Base-by-base conservation (phyloP, 2,113 vertebrate genomes). In the Osmerus eperlanus region DNA sequence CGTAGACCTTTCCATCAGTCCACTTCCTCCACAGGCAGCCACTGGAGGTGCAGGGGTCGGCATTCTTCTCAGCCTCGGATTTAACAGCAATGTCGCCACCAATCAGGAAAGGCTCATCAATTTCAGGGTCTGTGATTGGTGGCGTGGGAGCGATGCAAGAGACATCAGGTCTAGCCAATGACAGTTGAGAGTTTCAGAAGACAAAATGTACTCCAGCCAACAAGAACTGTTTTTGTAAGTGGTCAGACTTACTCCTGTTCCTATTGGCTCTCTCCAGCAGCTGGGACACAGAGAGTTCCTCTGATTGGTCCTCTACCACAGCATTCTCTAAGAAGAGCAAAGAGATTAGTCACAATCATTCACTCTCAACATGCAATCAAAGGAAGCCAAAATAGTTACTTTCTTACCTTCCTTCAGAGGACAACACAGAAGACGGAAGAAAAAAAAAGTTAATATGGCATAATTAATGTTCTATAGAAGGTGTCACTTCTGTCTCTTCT, bases 261-360 rank as follows among this genome's bases (percentile, higher is more conserved):
- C 84, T 84, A 78, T 91, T 91, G 60, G 88, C 90, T 74, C 86
- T 83, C 66, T 89, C 78, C 77, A 91, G 71, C 72, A 88, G 81
- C 71, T 88, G 73, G 3, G 81, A 52, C 0, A 91, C 88, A 60
- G 90, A 81, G 6, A 89, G 77, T 36, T 90, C 78, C 62, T 7
- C 55, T 67, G 84, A 72, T 1, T 56, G 29, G 29, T 83, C 83
- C n/a, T 81, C 75, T 21, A 64, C 76, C 14, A 70, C 12, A 53
- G 53, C 69, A 66, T 62, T 62, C 12, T 64, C 62, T 64, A 29
- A n/a, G 32, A 18, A 28, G 18, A 28, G 28, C 25, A 47, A 0
- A 47, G 41, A 9, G 9, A 47, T 47, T 47, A 47, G 7, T 47
- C 7, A 9, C 41, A 47, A 11, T 4, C 36, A 9, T 47, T 47